These are phyloP conservation scores for Anabas testudineus DNA, from an alignment of 2,797 vertebrate species.

Conservation along the genomic window DNA sequence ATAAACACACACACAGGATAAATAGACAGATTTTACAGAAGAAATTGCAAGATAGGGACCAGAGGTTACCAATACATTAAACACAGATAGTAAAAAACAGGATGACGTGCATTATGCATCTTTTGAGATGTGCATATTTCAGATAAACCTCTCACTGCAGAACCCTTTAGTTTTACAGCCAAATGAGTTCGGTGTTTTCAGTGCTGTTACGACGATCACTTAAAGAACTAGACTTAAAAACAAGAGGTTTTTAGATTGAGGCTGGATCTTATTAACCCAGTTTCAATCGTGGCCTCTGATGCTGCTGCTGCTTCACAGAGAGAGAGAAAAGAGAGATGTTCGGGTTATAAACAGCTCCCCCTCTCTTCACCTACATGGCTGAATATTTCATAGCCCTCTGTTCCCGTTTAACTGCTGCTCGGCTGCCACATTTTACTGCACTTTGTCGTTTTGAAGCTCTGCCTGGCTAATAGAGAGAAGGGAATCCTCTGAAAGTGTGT, in stretches of 20 bases:
- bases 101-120: neutral
- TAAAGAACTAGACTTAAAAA: constrained; percentile 47
- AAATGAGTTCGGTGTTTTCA: neutral
- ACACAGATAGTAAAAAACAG: neutral
- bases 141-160: constrained; percentile 4
- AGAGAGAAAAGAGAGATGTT: constrained; percentile 29
- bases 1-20: constrained; percentile 35
- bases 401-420: constrained; percentile 50
- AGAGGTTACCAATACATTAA: neutral
- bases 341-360: constrained; percentile 49
- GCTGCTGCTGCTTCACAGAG: constrained; percentile 35
- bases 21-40: no score
- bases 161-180: neutral
- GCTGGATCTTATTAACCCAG: constrained; percentile 75
- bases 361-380: constrained; percentile 56
- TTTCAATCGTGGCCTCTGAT: constrained; percentile 50
- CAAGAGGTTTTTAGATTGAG: constrained; percentile 39
- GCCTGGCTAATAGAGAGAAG: constrained; percentile 30
- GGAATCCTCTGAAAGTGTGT: constrained; percentile 24
- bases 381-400: constrained; percentile 74
- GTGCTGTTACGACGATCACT: constrained; percentile 14
- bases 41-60: no score
- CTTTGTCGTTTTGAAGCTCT: constrained; percentile 35
- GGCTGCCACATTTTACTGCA: constrained; percentile 36
- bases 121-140: neutral